Conservation (phyloP, 2,888 invertebrate genomes). For the Therioaphis trifolii region DNA sequence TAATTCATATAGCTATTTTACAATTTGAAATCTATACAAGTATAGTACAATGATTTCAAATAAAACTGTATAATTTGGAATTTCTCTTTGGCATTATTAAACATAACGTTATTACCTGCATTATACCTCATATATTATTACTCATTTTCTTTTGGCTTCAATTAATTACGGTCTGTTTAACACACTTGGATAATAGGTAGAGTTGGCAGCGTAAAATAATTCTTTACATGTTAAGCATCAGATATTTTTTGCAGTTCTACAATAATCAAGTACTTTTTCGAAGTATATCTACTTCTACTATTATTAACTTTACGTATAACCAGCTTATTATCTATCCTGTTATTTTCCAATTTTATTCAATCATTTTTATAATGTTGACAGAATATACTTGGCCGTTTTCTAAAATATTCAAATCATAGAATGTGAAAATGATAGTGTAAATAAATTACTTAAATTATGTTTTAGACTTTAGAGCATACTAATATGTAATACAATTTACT, state of each 20-base stretch:
- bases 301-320: no score
- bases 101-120: not conserved
- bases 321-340: no score
- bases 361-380: no score
- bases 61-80: slow-evolving; percentile 10
- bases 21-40: not conserved
- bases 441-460: no score
- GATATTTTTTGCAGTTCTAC: slow-evolving; percentile 10
- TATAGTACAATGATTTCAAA: not conserved
- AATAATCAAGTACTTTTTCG: not conserved
- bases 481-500: no score
- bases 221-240: not conserved
- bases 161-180: slow-evolving; percentile 62
- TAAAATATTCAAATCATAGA: no score
- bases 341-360: no score
- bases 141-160: slow-evolving; percentile 41
- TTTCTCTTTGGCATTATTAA: slow-evolving; percentile 14
- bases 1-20: not conserved
- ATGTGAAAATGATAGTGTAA: no score
- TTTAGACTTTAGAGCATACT: no score
- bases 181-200: slow-evolving; percentile 13
- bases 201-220: not conserved
- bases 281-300: no score
- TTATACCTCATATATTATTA: slow-evolving; percentile 10
- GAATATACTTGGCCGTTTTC: no score